Evolutionary conservation across 2,797 vertebrate genomes (phyloP), one percentile per base, ranked within the genome.

Genomic region (Rachycentron canadum): DNA sequence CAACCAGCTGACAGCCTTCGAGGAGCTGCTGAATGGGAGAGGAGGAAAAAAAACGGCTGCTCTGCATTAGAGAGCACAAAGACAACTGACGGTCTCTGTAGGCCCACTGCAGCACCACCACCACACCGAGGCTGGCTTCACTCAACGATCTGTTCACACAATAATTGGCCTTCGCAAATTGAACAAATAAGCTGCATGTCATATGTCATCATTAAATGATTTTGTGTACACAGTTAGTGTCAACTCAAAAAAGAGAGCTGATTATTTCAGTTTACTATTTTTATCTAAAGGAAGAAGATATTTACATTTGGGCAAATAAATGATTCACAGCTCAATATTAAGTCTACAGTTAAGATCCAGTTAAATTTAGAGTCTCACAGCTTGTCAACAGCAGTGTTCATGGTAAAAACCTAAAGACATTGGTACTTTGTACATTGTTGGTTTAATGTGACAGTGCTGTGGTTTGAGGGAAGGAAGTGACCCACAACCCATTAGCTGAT

Each of bases 1-100:
- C 82, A 81, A 72, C 40, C 76, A 86, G 83, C 79, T 72, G 81
- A 89, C 78, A 78, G 82, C 43, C 77, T 76, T 73, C 71, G 76
- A 74, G 40, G 69, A 79, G 77, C 79, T 73, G 76, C 56, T 69
- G 53, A 84, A 90, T 86, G 71, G 70, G 58, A 21, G 73, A 56
- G 68, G 47, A 71, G 55, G n/a, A 47, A 34, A 64, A n/a, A 78
- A 70, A 81, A 63, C 12, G 68, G 57, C 70, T 79, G 69, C 57
- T 73, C 71, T 68, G 70, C 72, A 75, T 81, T 76, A 73, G 30
- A 77, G 73, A 59, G 55, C 62, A 69, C 70, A 64, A 73, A 77
- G 60, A 79, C 76, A 69, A 73, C 62, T 26, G 76, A 73, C 57
- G 68, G 49, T 55, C 71, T 81, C 69, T 7, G 19, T 5, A 41